Percentiles rank a stretch among this genome's conserved stretches.
Conservation (phyloP, 2,888 invertebrate species). For the Pristionchus maxplancki region DNA sequence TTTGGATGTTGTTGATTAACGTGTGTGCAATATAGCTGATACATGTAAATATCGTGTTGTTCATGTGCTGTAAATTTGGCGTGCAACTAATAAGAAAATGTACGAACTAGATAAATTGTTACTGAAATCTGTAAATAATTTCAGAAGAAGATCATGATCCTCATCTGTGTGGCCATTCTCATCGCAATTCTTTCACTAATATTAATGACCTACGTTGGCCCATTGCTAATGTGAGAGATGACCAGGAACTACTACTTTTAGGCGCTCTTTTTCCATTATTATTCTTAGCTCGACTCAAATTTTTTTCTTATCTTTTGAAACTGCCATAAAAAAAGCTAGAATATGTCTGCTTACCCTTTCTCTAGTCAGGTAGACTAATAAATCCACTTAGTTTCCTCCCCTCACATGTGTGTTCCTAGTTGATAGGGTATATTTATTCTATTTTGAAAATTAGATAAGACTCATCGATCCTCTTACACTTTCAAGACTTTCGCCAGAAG, state of each 20-base stretch:
- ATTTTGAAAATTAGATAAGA: neutral
- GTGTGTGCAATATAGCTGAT: neutral
- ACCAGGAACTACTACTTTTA: neutral
- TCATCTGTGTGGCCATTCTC: slow-evolving; percentile 90
- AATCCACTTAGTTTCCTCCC: neutral
- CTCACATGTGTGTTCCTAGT: slow-evolving; percentile 47
- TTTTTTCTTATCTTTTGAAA: neutral
- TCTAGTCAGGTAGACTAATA: neutral
- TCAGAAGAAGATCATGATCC: slow-evolving; percentile 95
- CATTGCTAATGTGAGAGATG: neutral
- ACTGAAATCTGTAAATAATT: slow-evolving; percentile 68
- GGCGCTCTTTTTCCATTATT: neutral
- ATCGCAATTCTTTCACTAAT: slow-evolving; percentile 83
- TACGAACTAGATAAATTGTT: slow-evolving; percentile 8
- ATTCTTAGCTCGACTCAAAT: neutral
- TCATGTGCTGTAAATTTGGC: slow-evolving; percentile 6
- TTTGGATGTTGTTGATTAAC: neutral
- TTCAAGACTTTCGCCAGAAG: neutral
- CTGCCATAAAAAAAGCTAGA: slow-evolving; percentile 11
- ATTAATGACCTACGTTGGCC: slow-evolving; percentile 43
- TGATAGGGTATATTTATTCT: slow-evolving; percentile 46
- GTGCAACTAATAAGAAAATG: neutral
- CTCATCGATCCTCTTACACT: neutral
- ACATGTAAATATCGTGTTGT: slow-evolving; percentile 7
- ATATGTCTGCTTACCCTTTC: neutral